Percentiles rank a stretch among this genome's conserved stretches.
phyloP scores from a whole-genome alignment of 2,797 vertebrate species.

The Peromyscus aztecus region DNA sequence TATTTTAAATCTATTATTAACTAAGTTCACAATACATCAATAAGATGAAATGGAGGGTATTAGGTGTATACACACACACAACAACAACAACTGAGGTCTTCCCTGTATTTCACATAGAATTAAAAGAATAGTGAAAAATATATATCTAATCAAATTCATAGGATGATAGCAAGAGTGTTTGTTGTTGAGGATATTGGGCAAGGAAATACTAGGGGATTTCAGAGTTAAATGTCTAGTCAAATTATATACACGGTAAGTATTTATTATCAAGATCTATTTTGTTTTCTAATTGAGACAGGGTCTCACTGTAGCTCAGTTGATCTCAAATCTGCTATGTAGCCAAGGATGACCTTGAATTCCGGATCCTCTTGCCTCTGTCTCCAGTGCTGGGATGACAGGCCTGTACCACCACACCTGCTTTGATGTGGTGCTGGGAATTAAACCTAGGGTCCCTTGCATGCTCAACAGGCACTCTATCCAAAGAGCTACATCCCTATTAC shows the following conservation, averaged over 20 bases:
- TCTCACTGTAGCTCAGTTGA: not conserved
- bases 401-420: not conserved
- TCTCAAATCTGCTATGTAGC: not conserved
- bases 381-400: not conserved
- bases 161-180: conserved; percentile 47
- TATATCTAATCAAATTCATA: not conserved
- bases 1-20: not conserved
- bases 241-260: not conserved
- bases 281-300: not conserved
- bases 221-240: not conserved
- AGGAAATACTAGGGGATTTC: not conserved
- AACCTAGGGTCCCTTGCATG: not conserved
- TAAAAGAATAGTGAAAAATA: not conserved
- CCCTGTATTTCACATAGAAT: not conserved
- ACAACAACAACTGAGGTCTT: not conserved
- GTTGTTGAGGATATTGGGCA: not conserved
- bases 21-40: conserved; percentile 61
- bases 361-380: not conserved
- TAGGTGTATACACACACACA: not conserved
- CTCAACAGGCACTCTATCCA: not conserved
- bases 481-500: too few species aligned
- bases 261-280: not conserved
- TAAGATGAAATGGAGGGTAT: conserved; percentile 57
- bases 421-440: not conserved
- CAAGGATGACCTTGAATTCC: not conserved